phyloP scores from a whole-genome alignment of 2,888 invertebrate genomes.

The Drosophila dives region DNA sequence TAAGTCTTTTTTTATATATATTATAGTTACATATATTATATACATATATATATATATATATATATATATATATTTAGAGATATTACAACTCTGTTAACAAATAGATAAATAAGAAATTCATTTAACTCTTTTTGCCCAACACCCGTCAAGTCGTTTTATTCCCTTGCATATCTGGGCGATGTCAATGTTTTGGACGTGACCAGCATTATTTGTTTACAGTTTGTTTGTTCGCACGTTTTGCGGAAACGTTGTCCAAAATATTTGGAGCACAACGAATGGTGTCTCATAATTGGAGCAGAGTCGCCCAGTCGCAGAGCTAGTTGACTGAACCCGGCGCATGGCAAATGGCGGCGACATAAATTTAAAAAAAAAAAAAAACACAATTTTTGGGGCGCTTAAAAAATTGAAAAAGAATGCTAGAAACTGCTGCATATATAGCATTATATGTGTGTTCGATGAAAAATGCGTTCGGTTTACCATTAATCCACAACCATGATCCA shows the following conservation, averaged over 20 bases:
- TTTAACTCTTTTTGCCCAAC: not conserved
- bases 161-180: slow-evolving; percentile 45
- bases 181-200: slow-evolving; percentile 64
- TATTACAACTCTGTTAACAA: not conserved
- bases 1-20: no score
- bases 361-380: slow-evolving; percentile 22
- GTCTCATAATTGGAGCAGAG: slow-evolving; percentile 66
- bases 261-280: slow-evolving; percentile 71
- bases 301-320: slow-evolving; percentile 39
- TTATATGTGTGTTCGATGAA: slow-evolving; percentile 70
- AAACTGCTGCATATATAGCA: slow-evolving; percentile 56
- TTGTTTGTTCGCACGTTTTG: slow-evolving; percentile 33
- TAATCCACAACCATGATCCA: slow-evolving; percentile 81
- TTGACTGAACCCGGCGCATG: slow-evolving; percentile 69
- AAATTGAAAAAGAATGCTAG: slow-evolving; percentile 21
- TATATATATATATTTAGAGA: not conserved
- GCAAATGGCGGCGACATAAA: slow-evolving; percentile 57
- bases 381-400: slow-evolving; percentile 12
- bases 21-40: no score
- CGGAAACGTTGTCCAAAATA: slow-evolving; percentile 60
- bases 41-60: not conserved
- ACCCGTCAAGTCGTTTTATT: slow-evolving; percentile 36
- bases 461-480: slow-evolving; percentile 82
- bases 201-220: slow-evolving; percentile 48
- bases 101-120: not conserved